Evolutionary conservation across 2,113 vertebrate species (phyloP).

Genomic region (Sporophila hypoxantha): DNA sequence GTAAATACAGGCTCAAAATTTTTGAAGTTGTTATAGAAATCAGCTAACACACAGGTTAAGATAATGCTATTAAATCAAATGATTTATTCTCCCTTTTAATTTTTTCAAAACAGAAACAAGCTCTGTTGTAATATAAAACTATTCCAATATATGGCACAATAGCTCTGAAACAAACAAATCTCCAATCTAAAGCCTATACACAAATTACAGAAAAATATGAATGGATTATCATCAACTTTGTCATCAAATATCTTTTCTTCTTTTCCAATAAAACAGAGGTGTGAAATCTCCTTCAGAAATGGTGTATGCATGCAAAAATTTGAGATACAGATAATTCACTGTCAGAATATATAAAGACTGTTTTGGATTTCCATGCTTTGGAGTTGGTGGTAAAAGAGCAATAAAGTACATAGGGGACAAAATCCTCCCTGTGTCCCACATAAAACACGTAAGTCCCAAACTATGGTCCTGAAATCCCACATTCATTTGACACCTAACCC

Average conservation of each 20-base stretch:
- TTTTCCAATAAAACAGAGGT: neutral
- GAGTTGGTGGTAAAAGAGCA: neutral
- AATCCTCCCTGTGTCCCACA: neutral
- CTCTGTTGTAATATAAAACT: neutral
- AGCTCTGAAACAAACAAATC: neutral
- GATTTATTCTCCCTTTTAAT: neutral
- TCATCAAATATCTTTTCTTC: neutral
- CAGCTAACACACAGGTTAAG: neutral
- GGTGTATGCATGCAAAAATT: neutral
- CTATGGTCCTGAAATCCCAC: conserved; percentile 13
- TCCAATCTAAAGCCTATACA: neutral
- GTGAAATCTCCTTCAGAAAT: neutral
- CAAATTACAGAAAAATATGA: neutral
- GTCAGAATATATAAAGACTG: neutral
- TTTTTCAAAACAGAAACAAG: neutral
- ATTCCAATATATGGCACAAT: neutral
- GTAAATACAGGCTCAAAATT: neutral
- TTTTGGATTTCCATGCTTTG: neutral
- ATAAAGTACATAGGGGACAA: neutral
- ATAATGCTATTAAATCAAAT: neutral
- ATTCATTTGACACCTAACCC: conserved; percentile 42
- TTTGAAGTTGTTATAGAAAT: neutral
- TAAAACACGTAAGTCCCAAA: neutral
- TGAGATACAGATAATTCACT: neutral
- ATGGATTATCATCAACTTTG: neutral